phyloP scores from a whole-genome alignment of 2,113 vertebrate genomes.

The Neogale vison region DNA sequence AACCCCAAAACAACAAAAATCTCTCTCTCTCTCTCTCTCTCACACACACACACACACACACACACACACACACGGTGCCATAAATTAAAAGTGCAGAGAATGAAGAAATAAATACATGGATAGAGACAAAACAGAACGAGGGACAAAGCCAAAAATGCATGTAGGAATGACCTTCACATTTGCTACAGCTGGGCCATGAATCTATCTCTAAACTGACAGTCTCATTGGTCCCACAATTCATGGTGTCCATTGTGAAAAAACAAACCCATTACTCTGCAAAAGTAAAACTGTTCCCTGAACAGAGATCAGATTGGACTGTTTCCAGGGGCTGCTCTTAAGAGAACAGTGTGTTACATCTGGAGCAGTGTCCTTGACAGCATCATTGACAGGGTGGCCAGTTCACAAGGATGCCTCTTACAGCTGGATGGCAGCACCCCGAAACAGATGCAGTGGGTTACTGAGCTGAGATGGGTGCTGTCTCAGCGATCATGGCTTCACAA shows the following conservation, averaged over 20 bases:
- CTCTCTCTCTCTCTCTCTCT: no score
- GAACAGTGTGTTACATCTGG: constrained; percentile 18
- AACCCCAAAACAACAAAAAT: not conserved
- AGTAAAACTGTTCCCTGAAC: constrained; percentile 13
- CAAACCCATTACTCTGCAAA: constrained; percentile 12
- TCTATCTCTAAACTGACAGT: constrained; percentile 24
- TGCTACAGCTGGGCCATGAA: not conserved
- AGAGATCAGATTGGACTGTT: constrained; percentile 39
- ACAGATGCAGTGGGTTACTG: not conserved
- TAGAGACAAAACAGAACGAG: not conserved
- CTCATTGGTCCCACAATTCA: not conserved
- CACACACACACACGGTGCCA: not conserved
- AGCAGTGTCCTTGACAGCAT: constrained; percentile 40
- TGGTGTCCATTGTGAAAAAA: constrained; percentile 13
- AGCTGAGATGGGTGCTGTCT: not conserved
- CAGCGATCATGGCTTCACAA: not conserved
- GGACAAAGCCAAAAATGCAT: not conserved
- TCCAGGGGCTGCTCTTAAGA: constrained; percentile 26
- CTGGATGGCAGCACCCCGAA: not conserved
- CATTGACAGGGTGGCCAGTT: not conserved
- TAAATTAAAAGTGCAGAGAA: constrained; percentile 4
- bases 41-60: not conserved
- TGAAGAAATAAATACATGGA: constrained; percentile 29
- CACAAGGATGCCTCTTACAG: not conserved
- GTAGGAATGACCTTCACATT: not conserved